A percentile compares a stretch with the other conserved stretches of the same genome.
These are phyloP conservation scores for Caerostris extrusa DNA, from an alignment of 1,140 invertebrate genomes.

Conservation along the genomic window DNA sequence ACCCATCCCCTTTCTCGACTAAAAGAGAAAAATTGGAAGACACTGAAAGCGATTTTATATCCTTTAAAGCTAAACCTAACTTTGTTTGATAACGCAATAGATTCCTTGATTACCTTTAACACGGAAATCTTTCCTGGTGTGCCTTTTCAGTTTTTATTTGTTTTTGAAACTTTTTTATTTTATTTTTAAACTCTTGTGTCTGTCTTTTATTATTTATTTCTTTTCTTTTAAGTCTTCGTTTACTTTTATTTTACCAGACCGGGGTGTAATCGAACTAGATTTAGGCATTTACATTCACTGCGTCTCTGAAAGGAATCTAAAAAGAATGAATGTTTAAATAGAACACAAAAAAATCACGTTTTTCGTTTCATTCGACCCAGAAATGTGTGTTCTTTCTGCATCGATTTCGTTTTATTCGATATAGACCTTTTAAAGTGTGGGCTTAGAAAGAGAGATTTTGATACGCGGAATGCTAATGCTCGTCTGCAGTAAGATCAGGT, in stretches of 20 bases:
- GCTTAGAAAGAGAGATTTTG: not conserved
- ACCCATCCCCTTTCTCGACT: not conserved
- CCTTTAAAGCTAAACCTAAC: constrained; percentile 55
- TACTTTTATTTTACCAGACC: constrained; percentile 42
- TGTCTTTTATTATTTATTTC: constrained; percentile 7
- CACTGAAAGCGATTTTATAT: constrained; percentile 45
- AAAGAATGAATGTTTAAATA: not conserved
- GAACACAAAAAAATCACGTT: not conserved
- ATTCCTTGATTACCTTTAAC: constrained; percentile 65
- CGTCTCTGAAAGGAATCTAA: not conserved
- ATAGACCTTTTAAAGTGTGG: not conserved
- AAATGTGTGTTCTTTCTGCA: not conserved
- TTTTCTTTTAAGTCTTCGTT: not conserved
- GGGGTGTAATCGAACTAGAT: constrained; percentile 30
- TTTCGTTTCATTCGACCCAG: not conserved
- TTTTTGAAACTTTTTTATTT: not conserved
- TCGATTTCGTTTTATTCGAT: constrained; percentile 2
- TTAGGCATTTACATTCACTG: constrained; percentile 48
- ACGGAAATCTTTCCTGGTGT: constrained; percentile 40
- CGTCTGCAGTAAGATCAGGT: not conserved
- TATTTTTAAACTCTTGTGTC: not conserved
- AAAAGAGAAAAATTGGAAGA: constrained; percentile 48
- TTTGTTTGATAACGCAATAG: constrained; percentile 66
- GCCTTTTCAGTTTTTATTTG: constrained; percentile 28
- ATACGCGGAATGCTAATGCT: not conserved